phyloP scores from a whole-genome alignment of 2,888 invertebrate genomes.

The Lottia gigantea region DNA sequence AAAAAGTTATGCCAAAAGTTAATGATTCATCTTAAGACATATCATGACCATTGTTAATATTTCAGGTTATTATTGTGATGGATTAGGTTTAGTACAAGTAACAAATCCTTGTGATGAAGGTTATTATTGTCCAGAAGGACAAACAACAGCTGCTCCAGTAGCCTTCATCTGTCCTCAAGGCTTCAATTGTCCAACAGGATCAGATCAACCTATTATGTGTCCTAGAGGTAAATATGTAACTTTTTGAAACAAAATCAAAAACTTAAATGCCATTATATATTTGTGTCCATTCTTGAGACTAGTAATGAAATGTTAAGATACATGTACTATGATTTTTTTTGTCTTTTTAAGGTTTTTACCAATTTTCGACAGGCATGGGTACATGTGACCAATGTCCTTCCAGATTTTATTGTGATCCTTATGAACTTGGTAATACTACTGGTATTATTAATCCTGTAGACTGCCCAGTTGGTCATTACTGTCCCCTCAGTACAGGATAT shows the following conservation, averaged over 20 bases:
- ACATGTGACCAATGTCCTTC: slow-evolving; percentile 51
- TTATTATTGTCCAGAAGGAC: slow-evolving; percentile 63
- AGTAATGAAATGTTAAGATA: too few species aligned
- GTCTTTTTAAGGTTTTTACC: slow-evolving; percentile 48
- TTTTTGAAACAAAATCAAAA: too few species aligned
- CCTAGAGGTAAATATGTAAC: slow-evolving; percentile 39
- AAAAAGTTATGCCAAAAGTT: too few species aligned
- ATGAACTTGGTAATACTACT: slow-evolving; percentile 54
- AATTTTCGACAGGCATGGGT: slow-evolving; percentile 36
- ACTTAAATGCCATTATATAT: too few species aligned
- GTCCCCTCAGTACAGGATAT: slow-evolving; percentile 55
- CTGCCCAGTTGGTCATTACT: slow-evolving; percentile 62
- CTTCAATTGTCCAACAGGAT: slow-evolving; percentile 59
- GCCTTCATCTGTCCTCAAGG: slow-evolving; percentile 54
- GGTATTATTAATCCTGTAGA: slow-evolving; percentile 51
- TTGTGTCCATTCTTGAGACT: too few species aligned
- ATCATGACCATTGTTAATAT: too few species aligned
- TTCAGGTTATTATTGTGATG: slow-evolving; percentile 60
- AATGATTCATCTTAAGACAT: too few species aligned
- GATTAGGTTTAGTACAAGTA: slow-evolving; percentile 48
- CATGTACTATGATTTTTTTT: not conserved
- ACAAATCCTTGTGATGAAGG: slow-evolving; percentile 54
- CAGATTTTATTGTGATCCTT: slow-evolving; percentile 62
- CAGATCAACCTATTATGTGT: slow-evolving; percentile 51
- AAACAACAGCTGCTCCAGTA: slow-evolving; percentile 50